Conservation (phyloP, 2,113 vertebrate species). For the Colaptes auratus region DNA sequence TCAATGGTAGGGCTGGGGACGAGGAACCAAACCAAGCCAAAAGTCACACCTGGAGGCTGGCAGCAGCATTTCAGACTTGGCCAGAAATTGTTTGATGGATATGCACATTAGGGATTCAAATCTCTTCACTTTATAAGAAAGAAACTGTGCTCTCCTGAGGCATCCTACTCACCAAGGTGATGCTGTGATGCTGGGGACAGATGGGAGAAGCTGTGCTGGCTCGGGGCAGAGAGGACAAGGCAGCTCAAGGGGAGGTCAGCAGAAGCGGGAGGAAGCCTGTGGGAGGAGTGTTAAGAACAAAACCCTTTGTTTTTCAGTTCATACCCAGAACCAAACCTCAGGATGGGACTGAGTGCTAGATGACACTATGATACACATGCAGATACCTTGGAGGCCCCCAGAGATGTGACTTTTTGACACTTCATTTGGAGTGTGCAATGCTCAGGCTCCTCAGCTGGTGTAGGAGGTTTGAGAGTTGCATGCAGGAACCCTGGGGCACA, state of each 20-base stretch:
- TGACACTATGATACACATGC: not conserved
- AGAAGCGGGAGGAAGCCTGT: not conserved
- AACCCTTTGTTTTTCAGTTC: not conserved
- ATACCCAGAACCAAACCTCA: not conserved
- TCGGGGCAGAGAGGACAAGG: fast-evolving
- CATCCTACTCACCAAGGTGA: fast-evolving
- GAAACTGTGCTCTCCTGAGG: not conserved
- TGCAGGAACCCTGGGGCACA: not conserved
- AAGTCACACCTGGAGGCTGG: constrained; percentile 46
- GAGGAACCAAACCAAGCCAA: not conserved
- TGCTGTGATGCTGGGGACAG: not conserved
- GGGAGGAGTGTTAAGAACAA: not conserved
- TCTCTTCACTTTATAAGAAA: not conserved
- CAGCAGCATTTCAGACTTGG: not conserved
- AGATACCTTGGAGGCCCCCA: not conserved
- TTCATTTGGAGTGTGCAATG: not conserved
- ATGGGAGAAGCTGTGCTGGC: not conserved
- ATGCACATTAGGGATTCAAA: not conserved
- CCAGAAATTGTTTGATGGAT: not conserved
- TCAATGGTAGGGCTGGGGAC: not conserved
- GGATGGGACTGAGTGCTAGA: not conserved
- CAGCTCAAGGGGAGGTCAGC: not conserved
- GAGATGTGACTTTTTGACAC: not conserved
- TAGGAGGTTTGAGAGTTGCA: not conserved
- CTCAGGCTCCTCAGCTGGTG: not conserved